Evolutionary conservation across 2,888 invertebrate species (phyloP), one percentile per base, ranked within the genome.

Genomic region (Caenorhabditis sp.): DNA sequence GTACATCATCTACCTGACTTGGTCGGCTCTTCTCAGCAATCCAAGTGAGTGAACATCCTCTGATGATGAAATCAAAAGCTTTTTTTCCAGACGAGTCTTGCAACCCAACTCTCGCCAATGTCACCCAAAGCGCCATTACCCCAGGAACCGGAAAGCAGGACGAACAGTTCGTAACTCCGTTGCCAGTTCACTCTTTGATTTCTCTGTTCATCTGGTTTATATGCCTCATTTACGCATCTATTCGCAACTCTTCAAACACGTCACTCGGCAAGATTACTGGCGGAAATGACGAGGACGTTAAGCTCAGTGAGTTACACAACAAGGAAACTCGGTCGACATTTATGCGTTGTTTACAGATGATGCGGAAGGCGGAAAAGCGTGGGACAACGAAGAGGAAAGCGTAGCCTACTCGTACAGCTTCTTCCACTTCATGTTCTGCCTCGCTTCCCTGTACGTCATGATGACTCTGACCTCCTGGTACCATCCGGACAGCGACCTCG

Each of bases 381-480:
- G 93, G 93, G 98, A 99, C 90, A 97, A 96, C 90, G 99, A 99
- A 80, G 89, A 72, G 90, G 95, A 94, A 9, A 82, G 81, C 17
- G 91, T 91, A 26, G 89, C 90, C 26, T 91, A 91, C 84, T 90
- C 90, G 66, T 91, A 91, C 82, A 84, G 84, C 83, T 91, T 91
- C 88, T 91, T 91, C 88, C 91, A 92, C 87, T 90, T 91, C 84
- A 96, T 98, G 92, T 95, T 99, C 91, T 94, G 94, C 24, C 92
- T 98, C 83, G 97, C 96, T 50, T 95, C 97, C 0, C 92, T 99
- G 9, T 99, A 99, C 90, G 94, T 99, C 65, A 99, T 99, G 99
- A 99, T 99, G 99, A 98, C 98, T 1, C 92, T 99, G 74, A 99
- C 99, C 85, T 96, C 97, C 90, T 99, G 99, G 99, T 98, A 95